These are phyloP conservation scores for Trichonephila clavipes DNA, from an alignment of 1,140 invertebrate species.

Conservation along the genomic window DNA sequence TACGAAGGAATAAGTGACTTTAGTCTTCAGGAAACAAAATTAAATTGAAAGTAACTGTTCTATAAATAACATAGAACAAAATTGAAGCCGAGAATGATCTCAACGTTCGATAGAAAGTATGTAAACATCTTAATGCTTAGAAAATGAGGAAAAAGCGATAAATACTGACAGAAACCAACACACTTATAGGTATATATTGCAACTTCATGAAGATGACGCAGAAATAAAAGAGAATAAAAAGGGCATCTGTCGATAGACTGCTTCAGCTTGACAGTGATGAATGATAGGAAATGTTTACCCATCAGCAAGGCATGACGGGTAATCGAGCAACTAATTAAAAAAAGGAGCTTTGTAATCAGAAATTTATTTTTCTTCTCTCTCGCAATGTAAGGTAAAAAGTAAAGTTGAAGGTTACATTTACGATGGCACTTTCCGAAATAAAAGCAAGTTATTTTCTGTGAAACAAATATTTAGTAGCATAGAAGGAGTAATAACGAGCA, in stretches of 20 bases:
- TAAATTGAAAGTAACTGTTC: too few relatives aligned
- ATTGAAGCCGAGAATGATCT: not conserved
- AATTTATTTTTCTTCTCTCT: not conserved
- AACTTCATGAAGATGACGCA: not conserved
- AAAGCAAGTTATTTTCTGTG: too few relatives aligned
- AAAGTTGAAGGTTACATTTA: not conserved
- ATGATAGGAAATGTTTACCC: not conserved
- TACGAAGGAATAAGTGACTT: too few relatives aligned
- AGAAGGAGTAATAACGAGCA: too few relatives aligned
- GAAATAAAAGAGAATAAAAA: not conserved
- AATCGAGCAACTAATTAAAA: conserved; percentile 35
- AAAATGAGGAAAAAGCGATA: too few relatives aligned
- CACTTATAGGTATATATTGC: not conserved
- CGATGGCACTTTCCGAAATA: too few relatives aligned
- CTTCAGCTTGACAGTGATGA: not conserved
- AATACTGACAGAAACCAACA: too few relatives aligned
- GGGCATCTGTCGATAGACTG: not conserved
- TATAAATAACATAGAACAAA: too few relatives aligned
- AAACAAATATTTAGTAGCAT: too few relatives aligned
- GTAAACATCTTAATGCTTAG: not conserved
- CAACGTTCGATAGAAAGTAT: not conserved
- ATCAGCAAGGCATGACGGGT: not conserved
- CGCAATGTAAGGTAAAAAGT: too few relatives aligned
- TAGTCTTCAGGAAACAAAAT: too few relatives aligned
- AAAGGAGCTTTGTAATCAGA: conserved; percentile 4